A percentile compares a stretch with the other conserved stretches of the same genome.
Conservation (phyloP, 1,140 invertebrate species). For the Bombyx mori region ASM3026992v2 NC_085119.1:8039001-8039500, state of each 20-base stretch:
- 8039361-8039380: not conserved
- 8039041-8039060: constrained; percentile 12
- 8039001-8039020: not conserved
- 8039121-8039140: no score
- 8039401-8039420: constrained; percentile 29
- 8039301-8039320: constrained; percentile 17
- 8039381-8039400: constrained; percentile 30
- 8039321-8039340: constrained; percentile 41
- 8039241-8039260: not conserved
- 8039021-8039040: constrained; percentile 32
- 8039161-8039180: no score
- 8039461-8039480: no score
- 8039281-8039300: not conserved
- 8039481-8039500: no score
- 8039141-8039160: no score
- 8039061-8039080: no score
- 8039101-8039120: no score
- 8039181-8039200: no score
- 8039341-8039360: constrained; percentile 10
- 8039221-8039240: constrained; percentile 3
- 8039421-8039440: constrained; percentile 1
- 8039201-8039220: no score
- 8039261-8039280: not conserved
- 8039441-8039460: no score
- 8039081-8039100: no score